A percentile compares a stretch with the other conserved stretches of the same genome.
These are phyloP conservation scores for Macroglossus sobrinus DNA, from an alignment of 2,113 vertebrate genomes.

Conservation along the genomic window DNA sequence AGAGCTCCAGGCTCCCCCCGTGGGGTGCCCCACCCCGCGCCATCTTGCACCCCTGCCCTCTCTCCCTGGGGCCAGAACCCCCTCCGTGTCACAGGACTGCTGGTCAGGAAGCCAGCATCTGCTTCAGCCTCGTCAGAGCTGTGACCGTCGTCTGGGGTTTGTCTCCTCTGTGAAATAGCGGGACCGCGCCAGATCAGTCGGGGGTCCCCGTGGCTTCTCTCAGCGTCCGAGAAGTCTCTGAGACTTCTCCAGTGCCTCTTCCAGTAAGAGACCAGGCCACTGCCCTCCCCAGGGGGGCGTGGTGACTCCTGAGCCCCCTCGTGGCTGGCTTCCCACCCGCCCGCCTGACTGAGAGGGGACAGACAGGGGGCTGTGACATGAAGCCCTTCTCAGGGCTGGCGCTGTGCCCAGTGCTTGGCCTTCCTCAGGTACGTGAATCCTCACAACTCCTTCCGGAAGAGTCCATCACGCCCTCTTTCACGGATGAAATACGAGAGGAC, in stretches of 20 bases:
- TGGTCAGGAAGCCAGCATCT: background rate
- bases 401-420: background rate
- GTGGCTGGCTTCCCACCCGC: background rate
- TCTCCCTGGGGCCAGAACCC: background rate
- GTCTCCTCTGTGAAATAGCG: no score
- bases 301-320: background rate
- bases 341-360: background rate
- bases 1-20: background rate
- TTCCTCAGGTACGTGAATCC: background rate
- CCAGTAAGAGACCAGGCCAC: background rate
- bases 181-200: no score
- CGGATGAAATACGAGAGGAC: background rate
- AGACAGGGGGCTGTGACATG: background rate
- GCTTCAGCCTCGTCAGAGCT: background rate
- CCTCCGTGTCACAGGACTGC: background rate
- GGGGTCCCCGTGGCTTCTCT: background rate
- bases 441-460: background rate
- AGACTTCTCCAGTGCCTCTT: background rate
- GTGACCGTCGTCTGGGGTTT: background rate
- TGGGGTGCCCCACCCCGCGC: accelerated
- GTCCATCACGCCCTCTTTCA: background rate
- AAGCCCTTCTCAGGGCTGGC: no score
- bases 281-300: no score
- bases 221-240: background rate
- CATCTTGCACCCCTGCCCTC: no score